These are phyloP conservation scores for Dreissena rostriformis DNA, from an alignment of 1,140 invertebrate genomes.

Conservation along the genomic window DNA sequence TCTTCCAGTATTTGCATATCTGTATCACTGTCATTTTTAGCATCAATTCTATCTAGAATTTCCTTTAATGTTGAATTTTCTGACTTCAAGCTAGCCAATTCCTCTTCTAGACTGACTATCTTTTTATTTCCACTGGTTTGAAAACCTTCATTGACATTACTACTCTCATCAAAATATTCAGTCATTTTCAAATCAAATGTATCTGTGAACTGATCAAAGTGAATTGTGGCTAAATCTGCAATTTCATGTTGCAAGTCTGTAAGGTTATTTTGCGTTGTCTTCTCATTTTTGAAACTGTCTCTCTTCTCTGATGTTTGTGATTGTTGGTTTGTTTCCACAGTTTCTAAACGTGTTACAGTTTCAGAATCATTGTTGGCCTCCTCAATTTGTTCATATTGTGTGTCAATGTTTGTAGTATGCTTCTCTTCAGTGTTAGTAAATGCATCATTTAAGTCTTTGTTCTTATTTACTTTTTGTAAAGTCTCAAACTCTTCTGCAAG, in stretches of 20 bases:
- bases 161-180: too few relatives aligned
- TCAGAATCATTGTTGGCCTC: too few relatives aligned
- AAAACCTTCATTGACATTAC: too few relatives aligned
- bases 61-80: slow-evolving; percentile 47
- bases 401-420: too few relatives aligned
- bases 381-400: too few relatives aligned
- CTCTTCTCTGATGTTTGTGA: background rate
- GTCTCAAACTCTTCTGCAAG: slow-evolving; percentile 9
- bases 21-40: slow-evolving; percentile 32
- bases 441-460: background rate
- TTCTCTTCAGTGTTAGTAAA: background rate
- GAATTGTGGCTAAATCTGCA: too few relatives aligned
- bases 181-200: background rate
- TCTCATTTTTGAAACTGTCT: background rate
- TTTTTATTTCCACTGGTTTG: background rate
- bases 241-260: background rate
- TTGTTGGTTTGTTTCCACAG: too few relatives aligned
- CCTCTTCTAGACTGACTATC: slow-evolving; percentile 4
- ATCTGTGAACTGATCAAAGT: background rate
- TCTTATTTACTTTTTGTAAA: background rate
- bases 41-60: background rate
- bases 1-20: slow-evolving; percentile 38
- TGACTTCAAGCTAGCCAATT: slow-evolving; percentile 23
- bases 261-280: background rate
- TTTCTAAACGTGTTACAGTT: too few relatives aligned